phyloP scores from a whole-genome alignment of 2,797 vertebrate genomes.

The Garrulus glandarius region DNA sequence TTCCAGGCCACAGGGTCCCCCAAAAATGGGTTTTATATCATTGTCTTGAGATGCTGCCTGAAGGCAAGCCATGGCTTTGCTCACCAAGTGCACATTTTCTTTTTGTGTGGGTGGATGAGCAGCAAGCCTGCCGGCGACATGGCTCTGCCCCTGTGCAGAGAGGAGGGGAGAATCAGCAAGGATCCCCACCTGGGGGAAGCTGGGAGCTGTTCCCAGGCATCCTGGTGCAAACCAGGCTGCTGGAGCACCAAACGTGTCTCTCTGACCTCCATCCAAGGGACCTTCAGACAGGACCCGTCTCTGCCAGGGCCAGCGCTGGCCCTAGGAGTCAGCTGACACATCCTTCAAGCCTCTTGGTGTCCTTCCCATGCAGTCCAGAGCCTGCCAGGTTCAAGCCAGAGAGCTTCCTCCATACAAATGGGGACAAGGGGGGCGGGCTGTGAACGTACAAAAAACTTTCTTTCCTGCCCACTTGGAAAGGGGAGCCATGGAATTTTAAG shows the following conservation, averaged over 20 bases:
- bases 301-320: neutral
- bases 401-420: neutral
- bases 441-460: neutral
- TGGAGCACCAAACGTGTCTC: neutral
- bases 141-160: neutral
- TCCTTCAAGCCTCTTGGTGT: neutral
- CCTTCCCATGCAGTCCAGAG: neutral
- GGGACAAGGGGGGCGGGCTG: neutral
- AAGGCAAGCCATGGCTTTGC: neutral
- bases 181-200: neutral
- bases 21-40: neutral
- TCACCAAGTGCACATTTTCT: neutral
- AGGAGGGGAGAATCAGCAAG: neutral
- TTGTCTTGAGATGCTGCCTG: neutral
- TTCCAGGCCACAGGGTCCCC: neutral
- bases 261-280: neutral
- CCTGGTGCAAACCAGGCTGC: neutral
- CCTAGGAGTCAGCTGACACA: neutral
- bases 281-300: neutral
- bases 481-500: conserved; percentile 51
- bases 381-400: conserved; percentile 11
- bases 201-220: neutral
- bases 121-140: rapidly evolving
- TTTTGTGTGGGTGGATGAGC: neutral
- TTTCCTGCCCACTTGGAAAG: conserved; percentile 8